Conservation (phyloP, 2,888 invertebrate species). For the Vannuccia rotundouncinata region DNA sequence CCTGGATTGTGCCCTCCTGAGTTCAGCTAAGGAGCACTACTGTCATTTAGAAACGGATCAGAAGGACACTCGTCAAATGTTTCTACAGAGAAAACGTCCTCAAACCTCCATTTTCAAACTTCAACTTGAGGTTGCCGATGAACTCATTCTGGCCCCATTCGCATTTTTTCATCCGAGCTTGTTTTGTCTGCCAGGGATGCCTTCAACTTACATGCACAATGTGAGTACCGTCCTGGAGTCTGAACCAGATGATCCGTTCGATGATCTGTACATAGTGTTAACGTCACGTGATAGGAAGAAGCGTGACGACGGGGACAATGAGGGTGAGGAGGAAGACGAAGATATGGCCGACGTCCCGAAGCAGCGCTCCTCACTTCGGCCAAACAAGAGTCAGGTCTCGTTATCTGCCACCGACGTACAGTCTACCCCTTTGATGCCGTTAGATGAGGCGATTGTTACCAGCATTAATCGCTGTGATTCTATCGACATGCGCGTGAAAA, state of each 20-base stretch:
- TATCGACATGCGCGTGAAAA: neutral
- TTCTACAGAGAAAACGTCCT: neutral
- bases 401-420: neutral
- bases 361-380: neutral
- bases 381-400: neutral
- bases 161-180: constrained; percentile 18
- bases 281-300: constrained; percentile 29
- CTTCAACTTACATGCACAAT: neutral
- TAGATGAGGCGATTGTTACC: constrained; percentile 22
- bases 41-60: neutral
- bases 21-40: neutral
- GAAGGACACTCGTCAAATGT: neutral
- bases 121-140: neutral
- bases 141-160: neutral
- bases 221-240: neutral
- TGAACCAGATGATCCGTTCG: constrained; percentile 28
- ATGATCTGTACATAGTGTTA: constrained; percentile 15
- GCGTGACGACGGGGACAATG: neutral
- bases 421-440: neutral
- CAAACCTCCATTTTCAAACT: neutral
- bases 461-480: constrained; percentile 18
- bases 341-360: neutral
- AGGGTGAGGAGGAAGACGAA: constrained; percentile 3
- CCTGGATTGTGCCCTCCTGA: neutral
- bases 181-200: neutral